phyloP scores from a whole-genome alignment of 2,113 vertebrate genomes.

The Fregata magnificens region DNA sequence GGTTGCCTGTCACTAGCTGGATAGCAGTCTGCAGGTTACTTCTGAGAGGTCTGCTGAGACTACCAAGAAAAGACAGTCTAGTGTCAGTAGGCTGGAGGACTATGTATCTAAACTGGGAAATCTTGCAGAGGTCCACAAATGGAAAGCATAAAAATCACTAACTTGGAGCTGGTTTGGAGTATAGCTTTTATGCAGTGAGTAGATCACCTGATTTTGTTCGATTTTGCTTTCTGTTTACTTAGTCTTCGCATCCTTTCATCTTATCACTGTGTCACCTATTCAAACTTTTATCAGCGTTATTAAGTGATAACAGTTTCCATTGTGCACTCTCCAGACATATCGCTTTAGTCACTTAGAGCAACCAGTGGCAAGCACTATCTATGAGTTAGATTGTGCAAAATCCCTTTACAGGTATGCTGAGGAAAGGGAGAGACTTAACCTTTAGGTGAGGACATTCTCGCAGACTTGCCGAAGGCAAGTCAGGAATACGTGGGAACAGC shows the following conservation, averaged over 20 bases:
- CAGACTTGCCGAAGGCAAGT: not conserved
- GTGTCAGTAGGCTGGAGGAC: not conserved
- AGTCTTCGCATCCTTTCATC: slow-evolving; percentile 19
- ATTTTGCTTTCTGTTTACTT: slow-evolving; percentile 1
- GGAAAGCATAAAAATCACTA: not conserved
- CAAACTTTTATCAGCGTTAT: not conserved
- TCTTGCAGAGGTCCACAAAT: not conserved
- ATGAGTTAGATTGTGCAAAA: not conserved
- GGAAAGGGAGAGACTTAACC: not conserved
- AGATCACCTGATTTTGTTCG: not conserved
- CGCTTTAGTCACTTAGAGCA: not conserved
- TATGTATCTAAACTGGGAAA: not conserved
- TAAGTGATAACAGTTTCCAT: slow-evolving; percentile 39
- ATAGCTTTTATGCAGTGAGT: not conserved
- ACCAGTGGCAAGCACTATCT: not conserved
- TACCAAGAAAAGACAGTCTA: not conserved
- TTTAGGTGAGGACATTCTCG: not conserved
- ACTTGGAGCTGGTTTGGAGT: not conserved
- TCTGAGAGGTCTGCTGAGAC: not conserved
- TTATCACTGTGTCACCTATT: not conserved
- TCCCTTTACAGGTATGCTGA: not conserved
- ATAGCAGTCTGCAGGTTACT: not conserved
- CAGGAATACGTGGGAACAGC: not conserved
- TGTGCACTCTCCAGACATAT: not conserved
- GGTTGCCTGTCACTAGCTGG: not conserved